Conservation (phyloP, 53 echinoderm and acorn worm genomes). For the Astropecten irregularis region DNA sequence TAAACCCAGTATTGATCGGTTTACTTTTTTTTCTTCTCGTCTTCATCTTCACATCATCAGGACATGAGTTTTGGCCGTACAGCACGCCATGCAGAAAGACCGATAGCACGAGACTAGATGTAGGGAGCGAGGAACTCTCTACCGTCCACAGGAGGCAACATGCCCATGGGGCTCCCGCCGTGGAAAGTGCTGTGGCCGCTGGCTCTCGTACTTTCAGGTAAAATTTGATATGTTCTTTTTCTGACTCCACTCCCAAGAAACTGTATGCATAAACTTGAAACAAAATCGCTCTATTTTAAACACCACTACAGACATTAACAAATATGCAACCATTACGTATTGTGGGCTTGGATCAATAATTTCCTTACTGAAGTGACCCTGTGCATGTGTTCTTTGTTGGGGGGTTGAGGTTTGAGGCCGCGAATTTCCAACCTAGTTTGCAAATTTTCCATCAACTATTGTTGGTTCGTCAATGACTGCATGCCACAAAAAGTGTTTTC, state of each 20-base stretch:
- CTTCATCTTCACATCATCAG: neutral
- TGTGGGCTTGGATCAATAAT: too few relatives aligned
- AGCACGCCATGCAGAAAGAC: neutral
- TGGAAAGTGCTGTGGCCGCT: constrained; percentile 24
- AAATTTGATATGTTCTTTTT: neutral
- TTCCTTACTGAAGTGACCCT: too few relatives aligned
- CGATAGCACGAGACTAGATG: constrained; percentile 15
- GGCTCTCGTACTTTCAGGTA: constrained; percentile 12
- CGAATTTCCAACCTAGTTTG: too few relatives aligned
- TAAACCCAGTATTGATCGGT: constrained; percentile 32
- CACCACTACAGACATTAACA: too few relatives aligned
- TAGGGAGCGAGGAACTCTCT: neutral
- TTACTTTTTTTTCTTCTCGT: neutral
- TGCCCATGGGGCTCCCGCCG: constrained; percentile 12
- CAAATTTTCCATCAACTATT: too few relatives aligned
- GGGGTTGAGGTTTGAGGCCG: too few relatives aligned
- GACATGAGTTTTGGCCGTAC: constrained; percentile 11
- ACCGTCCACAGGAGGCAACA: neutral
- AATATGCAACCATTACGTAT: too few relatives aligned
- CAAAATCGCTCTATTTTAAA: too few relatives aligned
- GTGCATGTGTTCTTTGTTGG: too few relatives aligned
- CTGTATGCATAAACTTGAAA: too few relatives aligned
- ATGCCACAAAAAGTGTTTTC: too few relatives aligned
- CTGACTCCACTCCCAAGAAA: neutral
- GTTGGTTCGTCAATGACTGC: too few relatives aligned